phyloP scores from a whole-genome alignment of 2,113 vertebrate genomes.

The Oreocharis arfaki region DNA sequence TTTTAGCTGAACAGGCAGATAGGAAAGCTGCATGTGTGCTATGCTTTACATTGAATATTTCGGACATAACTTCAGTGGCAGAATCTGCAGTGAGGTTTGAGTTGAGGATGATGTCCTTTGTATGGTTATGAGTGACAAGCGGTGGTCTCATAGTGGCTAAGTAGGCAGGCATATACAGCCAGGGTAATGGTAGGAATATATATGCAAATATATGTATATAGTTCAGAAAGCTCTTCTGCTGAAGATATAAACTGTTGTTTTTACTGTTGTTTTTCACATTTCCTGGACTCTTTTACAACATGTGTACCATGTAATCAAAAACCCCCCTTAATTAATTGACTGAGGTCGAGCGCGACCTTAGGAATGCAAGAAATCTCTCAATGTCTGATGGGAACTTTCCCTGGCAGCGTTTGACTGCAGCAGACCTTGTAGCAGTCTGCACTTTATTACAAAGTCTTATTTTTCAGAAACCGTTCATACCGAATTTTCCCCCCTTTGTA shows the following conservation, averaged over 20 bases:
- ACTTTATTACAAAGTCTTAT: neutral
- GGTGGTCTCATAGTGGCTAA: neutral
- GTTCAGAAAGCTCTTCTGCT: neutral
- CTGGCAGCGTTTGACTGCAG: neutral
- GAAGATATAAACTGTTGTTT: neutral
- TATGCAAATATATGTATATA: neutral
- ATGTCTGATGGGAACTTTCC: neutral
- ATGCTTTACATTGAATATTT: neutral
- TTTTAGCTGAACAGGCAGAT: neutral
- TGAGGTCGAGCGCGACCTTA: neutral
- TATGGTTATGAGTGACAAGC: neutral
- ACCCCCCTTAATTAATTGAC: neutral
- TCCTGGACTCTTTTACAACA: neutral
- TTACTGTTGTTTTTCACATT: neutral
- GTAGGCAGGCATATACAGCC: neutral
- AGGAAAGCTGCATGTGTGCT: neutral
- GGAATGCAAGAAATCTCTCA: neutral
- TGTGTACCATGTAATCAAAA: neutral
- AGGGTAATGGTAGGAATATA: neutral
- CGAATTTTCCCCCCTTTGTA: neutral
- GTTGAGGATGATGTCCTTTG: neutral
- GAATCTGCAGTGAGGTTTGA: neutral
- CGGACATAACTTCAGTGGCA: neutral
- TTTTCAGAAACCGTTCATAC: neutral
- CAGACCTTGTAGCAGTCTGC: neutral